phyloP scores from a whole-genome alignment of 2,797 vertebrate species.

The Masticophis lateralis region DNA sequence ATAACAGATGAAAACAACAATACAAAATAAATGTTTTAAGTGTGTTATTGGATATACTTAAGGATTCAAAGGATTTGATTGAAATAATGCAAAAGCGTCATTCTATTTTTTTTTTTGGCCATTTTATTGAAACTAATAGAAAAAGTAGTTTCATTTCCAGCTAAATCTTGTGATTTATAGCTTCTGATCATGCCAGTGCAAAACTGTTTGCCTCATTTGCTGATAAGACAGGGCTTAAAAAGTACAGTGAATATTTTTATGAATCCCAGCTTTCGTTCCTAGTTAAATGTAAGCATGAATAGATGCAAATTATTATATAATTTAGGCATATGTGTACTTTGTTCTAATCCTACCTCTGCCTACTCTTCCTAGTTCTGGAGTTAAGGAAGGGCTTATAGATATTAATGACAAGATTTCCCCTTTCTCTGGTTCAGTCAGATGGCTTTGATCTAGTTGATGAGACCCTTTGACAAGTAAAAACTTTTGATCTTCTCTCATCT shows the following conservation, averaged over 20 bases:
- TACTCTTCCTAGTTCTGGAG: not conserved
- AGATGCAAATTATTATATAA: not conserved
- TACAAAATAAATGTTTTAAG: not conserved
- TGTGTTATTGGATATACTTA: not conserved
- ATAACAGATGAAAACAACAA: not conserved
- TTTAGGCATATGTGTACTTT: not conserved
- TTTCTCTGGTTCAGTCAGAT: not conserved
- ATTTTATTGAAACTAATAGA: not conserved
- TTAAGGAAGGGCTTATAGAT: not conserved
- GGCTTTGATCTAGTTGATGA: not conserved
- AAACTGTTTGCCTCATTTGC: not conserved
- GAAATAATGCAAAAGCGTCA: not conserved
- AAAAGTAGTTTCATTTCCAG: not conserved
- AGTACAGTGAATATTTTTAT: not conserved
- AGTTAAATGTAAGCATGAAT: not conserved
- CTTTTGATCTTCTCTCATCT: not conserved
- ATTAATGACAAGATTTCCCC: not conserved
- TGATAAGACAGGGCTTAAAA: not conserved
- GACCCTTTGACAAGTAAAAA: not conserved
- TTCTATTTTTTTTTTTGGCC: not conserved
- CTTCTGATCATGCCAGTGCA: not conserved
- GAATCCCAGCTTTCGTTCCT: not conserved
- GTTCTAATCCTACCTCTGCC: not conserved
- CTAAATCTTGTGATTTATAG: not conserved
- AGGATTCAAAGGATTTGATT: not conserved